These are phyloP conservation scores for Thunnus thynnus DNA, from an alignment of 2,113 vertebrate genomes.

Conservation along the genomic window DNA sequence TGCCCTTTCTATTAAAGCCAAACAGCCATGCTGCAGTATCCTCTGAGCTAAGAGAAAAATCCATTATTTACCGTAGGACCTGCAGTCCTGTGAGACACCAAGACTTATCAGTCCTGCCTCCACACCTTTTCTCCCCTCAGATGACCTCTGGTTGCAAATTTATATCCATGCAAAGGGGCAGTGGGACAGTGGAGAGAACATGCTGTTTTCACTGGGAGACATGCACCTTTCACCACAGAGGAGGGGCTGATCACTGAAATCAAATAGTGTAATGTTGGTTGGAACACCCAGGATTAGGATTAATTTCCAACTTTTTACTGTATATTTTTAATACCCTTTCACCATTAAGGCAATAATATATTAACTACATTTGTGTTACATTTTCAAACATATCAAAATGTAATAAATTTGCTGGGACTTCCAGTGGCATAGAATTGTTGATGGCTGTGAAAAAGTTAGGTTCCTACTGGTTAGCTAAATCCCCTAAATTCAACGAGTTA, in stretches of 20 bases:
- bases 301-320: too few species aligned
- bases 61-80: conserved; percentile 27
- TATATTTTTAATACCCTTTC: too few species aligned
- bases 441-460: too few species aligned
- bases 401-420: too few species aligned
- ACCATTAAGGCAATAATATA: too few species aligned
- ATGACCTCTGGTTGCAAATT: conserved; percentile 27
- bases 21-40: conserved; percentile 29
- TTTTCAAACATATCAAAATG: too few species aligned
- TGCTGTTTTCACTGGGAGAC: neutral
- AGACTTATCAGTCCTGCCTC: neutral
- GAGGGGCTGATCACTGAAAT: neutral
- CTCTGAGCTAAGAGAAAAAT: conserved; percentile 26
- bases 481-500: too few species aligned
- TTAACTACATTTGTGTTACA: too few species aligned
- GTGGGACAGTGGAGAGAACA: neutral
- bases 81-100: conserved; percentile 25
- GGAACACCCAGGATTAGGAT: neutral
- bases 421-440: too few species aligned
- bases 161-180: neutral
- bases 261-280: neutral
- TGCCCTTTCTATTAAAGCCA: conserved; percentile 42
- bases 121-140: neutral
- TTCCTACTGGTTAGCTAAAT: too few species aligned
- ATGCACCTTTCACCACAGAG: neutral